Conservation (phyloP, 1,140 invertebrate species). For the Cydia amplana region DNA sequence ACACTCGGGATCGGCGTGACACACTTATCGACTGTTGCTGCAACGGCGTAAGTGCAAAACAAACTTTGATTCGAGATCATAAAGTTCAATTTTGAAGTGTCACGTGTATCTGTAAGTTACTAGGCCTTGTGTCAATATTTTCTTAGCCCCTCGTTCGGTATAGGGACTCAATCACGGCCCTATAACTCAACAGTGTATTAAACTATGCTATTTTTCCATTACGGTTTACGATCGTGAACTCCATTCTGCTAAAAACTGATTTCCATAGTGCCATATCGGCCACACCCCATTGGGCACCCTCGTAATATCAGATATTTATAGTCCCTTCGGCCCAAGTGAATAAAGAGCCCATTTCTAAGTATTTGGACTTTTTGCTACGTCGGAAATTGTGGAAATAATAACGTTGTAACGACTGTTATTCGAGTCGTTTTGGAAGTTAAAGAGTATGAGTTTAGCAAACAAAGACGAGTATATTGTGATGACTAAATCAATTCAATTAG, state of each 20-base stretch:
- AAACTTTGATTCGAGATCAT: not conserved
- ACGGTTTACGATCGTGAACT: slow-evolving; percentile 17
- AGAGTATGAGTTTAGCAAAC: slow-evolving; percentile 8
- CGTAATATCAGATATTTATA: slow-evolving; percentile 33
- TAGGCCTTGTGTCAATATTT: not conserved
- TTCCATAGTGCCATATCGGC: slow-evolving; percentile 31
- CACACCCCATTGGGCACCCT: slow-evolving; percentile 28
- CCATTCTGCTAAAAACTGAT: slow-evolving; percentile 30
- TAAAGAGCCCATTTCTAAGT: slow-evolving; percentile 31
- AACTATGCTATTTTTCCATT: slow-evolving; percentile 28
- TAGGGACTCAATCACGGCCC: slow-evolving; percentile 5
- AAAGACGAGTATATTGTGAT: slow-evolving; percentile 14
- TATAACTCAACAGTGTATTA: slow-evolving; percentile 28
- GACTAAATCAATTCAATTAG: slow-evolving; percentile 19
- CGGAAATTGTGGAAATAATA: slow-evolving; percentile 28
- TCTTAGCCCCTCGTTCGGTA: not conserved
- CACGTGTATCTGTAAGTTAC: not conserved
- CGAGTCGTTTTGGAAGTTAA: not conserved
- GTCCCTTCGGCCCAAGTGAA: slow-evolving; percentile 31
- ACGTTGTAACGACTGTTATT: not conserved
- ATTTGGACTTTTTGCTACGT: slow-evolving; percentile 6
- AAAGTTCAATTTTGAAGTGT: slow-evolving; percentile 4
- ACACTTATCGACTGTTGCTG: not conserved
- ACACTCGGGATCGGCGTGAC: slow-evolving; percentile 13
- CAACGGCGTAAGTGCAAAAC: not conserved